Conservation (phyloP, 2,888 invertebrate species). For the Ceriagrion tenellum region DNA sequence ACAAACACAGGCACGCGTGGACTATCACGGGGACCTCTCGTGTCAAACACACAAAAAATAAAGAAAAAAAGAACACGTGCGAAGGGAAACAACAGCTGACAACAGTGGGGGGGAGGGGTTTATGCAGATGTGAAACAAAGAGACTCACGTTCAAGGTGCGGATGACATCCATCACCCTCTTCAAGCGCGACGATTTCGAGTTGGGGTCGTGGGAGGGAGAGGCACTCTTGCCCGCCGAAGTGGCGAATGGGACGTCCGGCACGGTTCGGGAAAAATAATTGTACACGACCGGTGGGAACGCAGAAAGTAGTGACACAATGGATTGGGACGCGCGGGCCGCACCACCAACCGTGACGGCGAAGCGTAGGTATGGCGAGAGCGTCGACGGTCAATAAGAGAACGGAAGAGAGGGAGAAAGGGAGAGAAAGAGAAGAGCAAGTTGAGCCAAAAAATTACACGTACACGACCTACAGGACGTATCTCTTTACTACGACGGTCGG, state of each 20-base stretch:
- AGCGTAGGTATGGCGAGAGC: not conserved
- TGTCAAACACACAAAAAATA: not conserved
- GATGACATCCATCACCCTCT: conserved; percentile 39
- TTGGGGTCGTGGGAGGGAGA: not conserved
- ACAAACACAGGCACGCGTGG: not conserved
- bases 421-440: not conserved
- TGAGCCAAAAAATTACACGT: not conserved
- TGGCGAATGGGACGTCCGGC: not conserved
- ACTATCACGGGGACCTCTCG: not conserved
- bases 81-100: not conserved
- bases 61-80: not conserved
- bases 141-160: conserved; percentile 39
- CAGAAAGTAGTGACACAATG: too few species aligned
- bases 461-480: not conserved
- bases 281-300: not conserved
- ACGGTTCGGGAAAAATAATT: not conserved
- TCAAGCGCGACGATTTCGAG: not conserved
- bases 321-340: not conserved
- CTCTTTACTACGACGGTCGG: not conserved
- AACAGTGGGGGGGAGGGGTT: not conserved
- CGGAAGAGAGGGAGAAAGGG: not conserved
- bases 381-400: not conserved
- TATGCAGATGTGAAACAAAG: not conserved
- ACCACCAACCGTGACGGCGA: not conserved
- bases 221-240: not conserved